These are phyloP conservation scores for Brachyistius frenatus DNA, from an alignment of 2,113 vertebrate species.

Conservation along the genomic window DNA sequence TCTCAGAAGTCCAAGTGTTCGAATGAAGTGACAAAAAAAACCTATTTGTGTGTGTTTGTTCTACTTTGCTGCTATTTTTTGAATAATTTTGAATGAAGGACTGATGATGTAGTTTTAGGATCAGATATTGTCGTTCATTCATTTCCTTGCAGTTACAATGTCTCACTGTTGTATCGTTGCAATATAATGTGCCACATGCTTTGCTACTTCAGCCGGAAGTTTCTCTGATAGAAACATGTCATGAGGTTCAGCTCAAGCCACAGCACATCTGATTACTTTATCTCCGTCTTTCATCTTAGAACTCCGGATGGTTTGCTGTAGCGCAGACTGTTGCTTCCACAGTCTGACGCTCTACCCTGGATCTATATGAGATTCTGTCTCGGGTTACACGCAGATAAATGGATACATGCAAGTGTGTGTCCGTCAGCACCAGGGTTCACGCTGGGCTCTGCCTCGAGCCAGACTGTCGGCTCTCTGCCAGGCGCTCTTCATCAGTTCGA, in stretches of 20 bases:
- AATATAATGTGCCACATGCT: not conserved
- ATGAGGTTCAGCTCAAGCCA: not conserved
- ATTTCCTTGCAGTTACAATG: not conserved
- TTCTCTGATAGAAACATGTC: constrained; percentile 21
- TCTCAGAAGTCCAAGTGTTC: not conserved
- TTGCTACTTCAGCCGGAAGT: constrained; percentile 12
- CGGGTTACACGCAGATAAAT: not conserved
- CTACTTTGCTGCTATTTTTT: not conserved
- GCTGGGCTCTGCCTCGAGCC: constrained; percentile 90
- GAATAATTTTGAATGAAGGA: not conserved
- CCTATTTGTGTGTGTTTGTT: not conserved
- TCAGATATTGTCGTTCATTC: not conserved
- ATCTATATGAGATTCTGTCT: not conserved
- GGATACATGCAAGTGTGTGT: not conserved
- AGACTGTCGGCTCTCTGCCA: constrained; percentile 98
- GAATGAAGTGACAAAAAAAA: not conserved
- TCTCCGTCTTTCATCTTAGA: not conserved
- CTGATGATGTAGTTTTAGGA: not conserved
- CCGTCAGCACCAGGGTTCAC: constrained; percentile 94
- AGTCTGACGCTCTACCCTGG: not conserved
- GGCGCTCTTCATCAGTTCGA: constrained; percentile 90
- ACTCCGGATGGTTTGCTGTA: not conserved
- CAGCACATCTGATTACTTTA: not conserved
- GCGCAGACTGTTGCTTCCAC: not conserved
- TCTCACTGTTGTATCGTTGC: constrained; percentile 10